phyloP scores from a whole-genome alignment of 2,113 vertebrate species.

The Hippocampus abdominalis region DNA sequence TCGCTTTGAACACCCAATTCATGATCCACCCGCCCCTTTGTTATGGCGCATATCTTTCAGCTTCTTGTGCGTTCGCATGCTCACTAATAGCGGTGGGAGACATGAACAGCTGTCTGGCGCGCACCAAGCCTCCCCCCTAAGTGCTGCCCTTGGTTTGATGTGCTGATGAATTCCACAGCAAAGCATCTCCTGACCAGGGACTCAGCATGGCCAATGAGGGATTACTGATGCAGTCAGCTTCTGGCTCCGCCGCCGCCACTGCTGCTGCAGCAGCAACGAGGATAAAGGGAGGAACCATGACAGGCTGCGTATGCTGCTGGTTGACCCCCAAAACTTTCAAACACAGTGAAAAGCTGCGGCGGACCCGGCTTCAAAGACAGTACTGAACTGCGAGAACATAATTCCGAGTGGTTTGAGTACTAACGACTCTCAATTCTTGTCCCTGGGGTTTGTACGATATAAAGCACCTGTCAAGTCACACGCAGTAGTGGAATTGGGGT shows the following conservation, averaged over 20 bases:
- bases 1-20: not conserved
- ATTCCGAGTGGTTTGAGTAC: not conserved
- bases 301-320: conserved; percentile 16
- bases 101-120: conserved; percentile 44
- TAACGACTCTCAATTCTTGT: not conserved
- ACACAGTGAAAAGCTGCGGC: not conserved
- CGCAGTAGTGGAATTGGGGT: not conserved
- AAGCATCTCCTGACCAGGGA: conserved; percentile 36
- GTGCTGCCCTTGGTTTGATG: conserved; percentile 48
- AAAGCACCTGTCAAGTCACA: not conserved
- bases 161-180: conserved; percentile 55
- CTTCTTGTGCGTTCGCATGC: conserved; percentile 11
- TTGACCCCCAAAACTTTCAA: conserved; percentile 23
- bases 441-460: not conserved
- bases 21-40: not conserved
- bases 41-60: not conserved
- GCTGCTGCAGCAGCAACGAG: conserved; percentile 4
- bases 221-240: conserved; percentile 45
- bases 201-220: conserved; percentile 31
- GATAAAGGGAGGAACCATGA: conserved; percentile 22
- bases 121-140: conserved; percentile 44
- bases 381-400: not conserved
- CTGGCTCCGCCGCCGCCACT: conserved; percentile 16
- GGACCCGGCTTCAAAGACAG: not conserved
- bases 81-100: conserved; percentile 31